phyloP scores from a whole-genome alignment of 2,797 vertebrate species.

The Mormyrus proboscirostris region DNA sequence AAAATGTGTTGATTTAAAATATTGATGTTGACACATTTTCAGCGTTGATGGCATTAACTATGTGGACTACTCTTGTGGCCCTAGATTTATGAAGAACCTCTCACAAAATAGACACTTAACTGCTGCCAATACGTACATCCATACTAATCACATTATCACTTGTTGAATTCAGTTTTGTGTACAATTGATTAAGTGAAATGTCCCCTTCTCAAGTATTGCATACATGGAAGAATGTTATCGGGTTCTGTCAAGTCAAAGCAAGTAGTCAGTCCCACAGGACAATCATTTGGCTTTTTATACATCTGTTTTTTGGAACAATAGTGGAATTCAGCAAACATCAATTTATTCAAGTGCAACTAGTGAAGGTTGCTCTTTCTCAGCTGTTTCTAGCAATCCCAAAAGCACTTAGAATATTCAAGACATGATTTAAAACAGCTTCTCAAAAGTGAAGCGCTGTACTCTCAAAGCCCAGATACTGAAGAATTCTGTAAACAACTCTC shows the following conservation, averaged over 20 bases:
- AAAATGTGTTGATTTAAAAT: not conserved
- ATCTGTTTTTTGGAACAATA: no score
- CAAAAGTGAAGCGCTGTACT: conserved; percentile 12
- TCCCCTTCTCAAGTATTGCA: conserved; percentile 26
- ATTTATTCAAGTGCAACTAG: conserved; percentile 35
- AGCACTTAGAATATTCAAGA: conserved; percentile 20
- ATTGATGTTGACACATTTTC: not conserved
- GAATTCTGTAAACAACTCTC: conserved; percentile 18
- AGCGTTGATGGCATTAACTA: not conserved
- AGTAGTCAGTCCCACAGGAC: conserved; percentile 40
- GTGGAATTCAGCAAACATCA: conserved; percentile 46
- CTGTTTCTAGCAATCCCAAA: conserved; percentile 41
- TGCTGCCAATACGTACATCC: conserved; percentile 15
- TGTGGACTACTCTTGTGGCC: not conserved
- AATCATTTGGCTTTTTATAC: conserved; percentile 50
- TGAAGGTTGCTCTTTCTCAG: conserved; percentile 40
- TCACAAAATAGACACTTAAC: conserved; percentile 19
- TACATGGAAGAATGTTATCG: conserved; percentile 47
- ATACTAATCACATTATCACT: conserved; percentile 27
- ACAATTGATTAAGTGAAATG: conserved; percentile 33
- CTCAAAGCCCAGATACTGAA: conserved; percentile 9
- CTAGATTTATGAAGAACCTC: not conserved
- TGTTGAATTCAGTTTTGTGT: conserved; percentile 37
- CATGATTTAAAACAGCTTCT: conserved; percentile 24
- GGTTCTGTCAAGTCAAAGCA: conserved; percentile 40